These are phyloP conservation scores for Camelus bactrianus DNA, from an alignment of 2,113 vertebrate species.

Conservation along the genomic window DNA sequence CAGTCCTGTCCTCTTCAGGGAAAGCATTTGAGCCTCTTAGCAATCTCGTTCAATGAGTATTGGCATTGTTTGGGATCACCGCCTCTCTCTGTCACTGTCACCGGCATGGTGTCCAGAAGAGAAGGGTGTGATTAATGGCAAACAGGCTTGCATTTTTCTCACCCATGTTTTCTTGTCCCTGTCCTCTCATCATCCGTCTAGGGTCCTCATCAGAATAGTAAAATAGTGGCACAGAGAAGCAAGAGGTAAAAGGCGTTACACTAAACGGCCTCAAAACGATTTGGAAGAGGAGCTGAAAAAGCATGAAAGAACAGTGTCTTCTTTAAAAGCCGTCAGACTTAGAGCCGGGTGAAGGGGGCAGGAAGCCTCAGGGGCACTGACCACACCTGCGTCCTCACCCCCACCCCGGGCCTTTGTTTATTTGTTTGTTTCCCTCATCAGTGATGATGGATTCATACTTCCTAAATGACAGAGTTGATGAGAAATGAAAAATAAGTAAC, in stretches of 20 bases:
- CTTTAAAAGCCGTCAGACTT: too few species aligned
- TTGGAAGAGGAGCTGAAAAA: background rate
- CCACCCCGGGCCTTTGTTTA: background rate
- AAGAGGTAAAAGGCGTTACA: background rate
- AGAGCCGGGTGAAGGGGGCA: background rate
- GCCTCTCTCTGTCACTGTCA: background rate
- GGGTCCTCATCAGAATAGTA: slow-evolving; percentile 17
- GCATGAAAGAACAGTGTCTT: background rate
- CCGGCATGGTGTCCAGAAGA: slow-evolving; percentile 46
- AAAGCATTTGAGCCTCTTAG: slow-evolving; percentile 1
- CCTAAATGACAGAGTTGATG: background rate
- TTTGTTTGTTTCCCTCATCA: background rate
- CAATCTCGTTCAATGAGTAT: slow-evolving; percentile 45
- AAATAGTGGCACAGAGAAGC: slow-evolving; percentile 1
- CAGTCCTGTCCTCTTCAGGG: slow-evolving; percentile 49
- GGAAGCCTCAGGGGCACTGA: background rate
- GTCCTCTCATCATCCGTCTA: background rate
- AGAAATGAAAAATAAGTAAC: slow-evolving; percentile 47
- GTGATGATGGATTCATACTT: background rate
- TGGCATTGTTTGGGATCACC: slow-evolving; percentile 68
- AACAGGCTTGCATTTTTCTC: slow-evolving; percentile 18
- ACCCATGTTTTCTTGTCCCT: background rate
- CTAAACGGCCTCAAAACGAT: background rate
- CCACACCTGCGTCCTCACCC: accelerated
- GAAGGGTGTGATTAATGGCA: slow-evolving; percentile 60